phyloP scores from a whole-genome alignment of 2,797 vertebrate species.

The Paguma larvata region DNA sequence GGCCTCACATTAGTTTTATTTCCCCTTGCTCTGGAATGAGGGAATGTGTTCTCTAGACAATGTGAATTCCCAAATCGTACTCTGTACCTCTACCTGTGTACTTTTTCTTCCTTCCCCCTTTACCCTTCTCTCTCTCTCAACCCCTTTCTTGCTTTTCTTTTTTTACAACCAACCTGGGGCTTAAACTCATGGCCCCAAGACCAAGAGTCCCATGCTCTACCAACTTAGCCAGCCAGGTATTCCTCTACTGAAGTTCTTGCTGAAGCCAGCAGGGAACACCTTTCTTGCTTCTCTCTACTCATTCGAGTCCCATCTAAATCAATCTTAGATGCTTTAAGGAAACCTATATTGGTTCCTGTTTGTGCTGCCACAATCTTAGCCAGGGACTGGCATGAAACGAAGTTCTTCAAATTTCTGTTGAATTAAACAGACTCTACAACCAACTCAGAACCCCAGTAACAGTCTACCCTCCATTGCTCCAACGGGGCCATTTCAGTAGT shows the following conservation, averaged over 20 bases:
- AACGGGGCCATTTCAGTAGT: not conserved
- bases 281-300: not conserved
- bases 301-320: not conserved
- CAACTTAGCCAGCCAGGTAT: not conserved
- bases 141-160: not conserved
- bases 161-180: not conserved
- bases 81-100: not conserved
- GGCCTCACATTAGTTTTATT: not conserved
- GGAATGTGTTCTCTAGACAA: not conserved
- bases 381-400: not conserved
- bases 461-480: not conserved
- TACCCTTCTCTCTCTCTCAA: not conserved
- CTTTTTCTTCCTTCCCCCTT: not conserved
- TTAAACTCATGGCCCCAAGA: not conserved
- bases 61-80: not conserved
- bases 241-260: not conserved
- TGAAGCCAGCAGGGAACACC: not conserved
- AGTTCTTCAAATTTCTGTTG: not conserved
- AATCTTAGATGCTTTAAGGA: not conserved
- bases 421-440: not conserved
- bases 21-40: not conserved
- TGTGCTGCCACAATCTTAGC: not conserved
- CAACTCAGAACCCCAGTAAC: not conserved
- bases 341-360: not conserved
- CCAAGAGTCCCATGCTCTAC: not conserved